Conservation (phyloP, 2,888 invertebrate species). For the Formica aserva region DNA sequence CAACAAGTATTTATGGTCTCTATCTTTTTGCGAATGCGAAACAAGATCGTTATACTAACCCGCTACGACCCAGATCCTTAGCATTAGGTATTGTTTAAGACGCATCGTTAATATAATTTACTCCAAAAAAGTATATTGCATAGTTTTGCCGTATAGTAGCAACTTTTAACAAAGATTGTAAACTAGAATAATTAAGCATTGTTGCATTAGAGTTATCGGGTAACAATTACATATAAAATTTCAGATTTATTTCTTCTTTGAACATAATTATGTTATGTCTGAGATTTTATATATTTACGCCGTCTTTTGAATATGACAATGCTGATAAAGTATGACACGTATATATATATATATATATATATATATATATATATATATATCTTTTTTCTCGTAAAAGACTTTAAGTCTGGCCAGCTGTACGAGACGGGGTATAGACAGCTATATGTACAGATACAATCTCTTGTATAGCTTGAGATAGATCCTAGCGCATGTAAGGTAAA, state of each 20-base stretch:
- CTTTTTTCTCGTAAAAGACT: background rate
- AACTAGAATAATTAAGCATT: conserved; percentile 36
- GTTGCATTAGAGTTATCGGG: conserved; percentile 14
- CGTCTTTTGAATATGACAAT: background rate
- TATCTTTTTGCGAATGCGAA: conserved; percentile 42
- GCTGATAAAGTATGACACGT: background rate
- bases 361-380: background rate
- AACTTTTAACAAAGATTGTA: conserved; percentile 40
- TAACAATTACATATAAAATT: conserved; percentile 24
- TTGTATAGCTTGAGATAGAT: conserved; percentile 25
- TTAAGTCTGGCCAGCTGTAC: background rate
- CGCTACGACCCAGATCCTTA: background rate
- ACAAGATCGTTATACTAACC: conserved; percentile 61
- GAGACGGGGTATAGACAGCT: conserved; percentile 2
- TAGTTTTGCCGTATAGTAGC: conserved; percentile 21
- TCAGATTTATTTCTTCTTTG: conserved; percentile 7
- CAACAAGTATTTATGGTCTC: conserved; percentile 49
- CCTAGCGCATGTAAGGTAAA: conserved; percentile 63
- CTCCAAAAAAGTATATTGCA: conserved; percentile 23
- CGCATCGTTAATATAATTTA: conserved; percentile 45
- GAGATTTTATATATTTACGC: background rate
- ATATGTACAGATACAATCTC: conserved; percentile 19
- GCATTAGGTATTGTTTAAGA: conserved; percentile 46
- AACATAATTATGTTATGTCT: background rate
- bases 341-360: background rate